Evolutionary conservation across 2,888 invertebrate genomes (phyloP).

Genomic region (Drosophila mimica): DNA sequence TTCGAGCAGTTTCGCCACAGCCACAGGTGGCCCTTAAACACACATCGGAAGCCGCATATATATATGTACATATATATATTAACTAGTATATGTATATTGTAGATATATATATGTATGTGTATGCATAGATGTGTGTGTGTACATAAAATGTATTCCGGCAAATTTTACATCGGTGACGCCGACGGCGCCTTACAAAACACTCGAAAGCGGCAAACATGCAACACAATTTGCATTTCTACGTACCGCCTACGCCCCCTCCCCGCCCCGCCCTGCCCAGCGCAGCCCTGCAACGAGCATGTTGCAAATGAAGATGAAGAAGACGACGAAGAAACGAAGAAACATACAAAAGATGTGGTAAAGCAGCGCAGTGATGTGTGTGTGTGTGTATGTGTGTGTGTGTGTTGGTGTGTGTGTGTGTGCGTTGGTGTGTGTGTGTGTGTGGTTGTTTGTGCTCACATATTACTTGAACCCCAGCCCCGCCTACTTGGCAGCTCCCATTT

Average conservation of each 20-base stretch:
- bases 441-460: constrained; percentile 22
- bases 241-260: neutral
- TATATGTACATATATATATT: neutral
- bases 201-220: constrained; percentile 58
- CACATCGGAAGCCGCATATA: neutral
- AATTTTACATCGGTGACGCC: constrained; percentile 49
- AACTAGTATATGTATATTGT: neutral
- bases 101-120: constrained; percentile 8
- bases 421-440: neutral
- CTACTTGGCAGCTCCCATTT: constrained; percentile 47
- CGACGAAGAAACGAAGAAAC: neutral
- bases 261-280: fast-evolving
- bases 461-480: neutral
- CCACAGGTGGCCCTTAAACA: constrained; percentile 47
- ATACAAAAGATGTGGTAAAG: neutral
- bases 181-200: constrained; percentile 63
- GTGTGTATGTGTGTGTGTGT: too few relatives aligned
- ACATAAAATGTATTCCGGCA: constrained; percentile 27
- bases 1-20: constrained; percentile 29
- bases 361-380: neutral
- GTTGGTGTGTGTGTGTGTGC: too few relatives aligned
- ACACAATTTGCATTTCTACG: constrained; percentile 58
- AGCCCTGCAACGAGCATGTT: constrained; percentile 31
- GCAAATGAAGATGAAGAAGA: constrained; percentile 6
- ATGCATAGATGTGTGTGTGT: constrained; percentile 3